Evolutionary conservation across 2,113 vertebrate genomes (phyloP).

Genomic region (Centropus bengalensis): DNA sequence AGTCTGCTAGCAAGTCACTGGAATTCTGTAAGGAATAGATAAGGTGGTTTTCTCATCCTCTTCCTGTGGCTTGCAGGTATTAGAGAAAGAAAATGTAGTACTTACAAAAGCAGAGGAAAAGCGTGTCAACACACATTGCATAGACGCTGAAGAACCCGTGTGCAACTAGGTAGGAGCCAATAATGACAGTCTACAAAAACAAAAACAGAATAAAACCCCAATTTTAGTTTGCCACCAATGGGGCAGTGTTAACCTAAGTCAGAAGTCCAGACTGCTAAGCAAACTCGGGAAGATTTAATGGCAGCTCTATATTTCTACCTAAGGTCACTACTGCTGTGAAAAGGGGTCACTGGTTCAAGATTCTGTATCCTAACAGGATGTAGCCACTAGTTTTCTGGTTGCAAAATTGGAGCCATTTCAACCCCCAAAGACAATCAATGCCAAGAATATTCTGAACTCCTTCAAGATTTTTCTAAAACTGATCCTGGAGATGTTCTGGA

Average conservation of each 20-base stretch:
- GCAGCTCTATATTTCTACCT: neutral
- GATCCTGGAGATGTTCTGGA: neutral
- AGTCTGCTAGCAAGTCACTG: neutral
- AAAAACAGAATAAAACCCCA: neutral
- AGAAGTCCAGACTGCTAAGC: neutral
- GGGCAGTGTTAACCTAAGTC: neutral
- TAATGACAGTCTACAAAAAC: slow-evolving; percentile 84
- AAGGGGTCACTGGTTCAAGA: neutral
- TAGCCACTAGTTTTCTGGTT: neutral
- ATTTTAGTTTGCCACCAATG: neutral
- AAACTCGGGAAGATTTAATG: neutral
- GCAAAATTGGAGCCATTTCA: neutral
- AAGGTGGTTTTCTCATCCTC: neutral
- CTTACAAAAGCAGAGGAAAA: slow-evolving; percentile 99
- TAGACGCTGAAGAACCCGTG: slow-evolving; percentile 97
- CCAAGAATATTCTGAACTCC: neutral
- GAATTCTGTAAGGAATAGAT: neutral
- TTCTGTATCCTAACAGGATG: neutral
- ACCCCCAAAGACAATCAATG: neutral
- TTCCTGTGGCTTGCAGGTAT: neutral
- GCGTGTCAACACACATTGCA: slow-evolving; percentile 95
- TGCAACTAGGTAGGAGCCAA: slow-evolving; percentile 92
- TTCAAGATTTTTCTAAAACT: neutral
- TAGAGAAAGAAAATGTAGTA: slow-evolving; percentile 41
- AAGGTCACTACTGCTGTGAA: neutral